Evolutionary conservation across 2,888 invertebrate species (phyloP), one percentile per base, ranked within the genome.

Genomic region (Drosophila pegasa): DNA sequence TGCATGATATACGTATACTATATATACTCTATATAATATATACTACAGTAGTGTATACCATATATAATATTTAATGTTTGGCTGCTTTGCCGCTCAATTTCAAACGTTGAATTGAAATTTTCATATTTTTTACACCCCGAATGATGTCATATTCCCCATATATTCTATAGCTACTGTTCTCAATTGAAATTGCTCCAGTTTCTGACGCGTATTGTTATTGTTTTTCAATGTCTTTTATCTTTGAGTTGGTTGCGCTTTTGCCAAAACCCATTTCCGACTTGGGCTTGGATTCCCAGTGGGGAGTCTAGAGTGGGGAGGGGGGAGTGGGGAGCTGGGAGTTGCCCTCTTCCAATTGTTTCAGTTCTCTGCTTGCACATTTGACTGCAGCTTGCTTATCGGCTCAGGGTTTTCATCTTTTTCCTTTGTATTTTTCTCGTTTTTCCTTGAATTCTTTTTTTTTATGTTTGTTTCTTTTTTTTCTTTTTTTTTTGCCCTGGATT

Each of bases 401-500:
- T 61, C 67, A 57, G 31, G 40, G 41, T 48, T 57, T 54, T 41
- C 25, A 41, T 40, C 47, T 29, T 29, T 29, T 51, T 51, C 37
- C 35, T 27, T 27, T 14, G 7, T n/a, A 33, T 22, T 50, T 51
- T 38, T 18, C 51, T 52, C 27, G 12, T 27, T 18, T 63, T 41
- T 57, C 18, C 55, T 43, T 55, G 25, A 20, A 16, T 70, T 51
- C 35, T 16, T 22, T 47, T 52, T 40, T 51, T 56, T 25, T 25
- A n/a, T 27, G 52, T 62, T 68, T 20, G 41, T 63, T 62, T 64
- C 75, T 5, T 40, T 40, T 41, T 40, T 41, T 50, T 8, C 14
- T 18, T 54, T 59, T 68, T 20, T 50, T 64, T 58, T 65, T 82
- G 83, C 73, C 86, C 86, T 86, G 80, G 60, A 76, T 82, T 75